Evolutionary conservation across 2,797 vertebrate species (phyloP).

Genomic region (Gouania willdenowi): DNA sequence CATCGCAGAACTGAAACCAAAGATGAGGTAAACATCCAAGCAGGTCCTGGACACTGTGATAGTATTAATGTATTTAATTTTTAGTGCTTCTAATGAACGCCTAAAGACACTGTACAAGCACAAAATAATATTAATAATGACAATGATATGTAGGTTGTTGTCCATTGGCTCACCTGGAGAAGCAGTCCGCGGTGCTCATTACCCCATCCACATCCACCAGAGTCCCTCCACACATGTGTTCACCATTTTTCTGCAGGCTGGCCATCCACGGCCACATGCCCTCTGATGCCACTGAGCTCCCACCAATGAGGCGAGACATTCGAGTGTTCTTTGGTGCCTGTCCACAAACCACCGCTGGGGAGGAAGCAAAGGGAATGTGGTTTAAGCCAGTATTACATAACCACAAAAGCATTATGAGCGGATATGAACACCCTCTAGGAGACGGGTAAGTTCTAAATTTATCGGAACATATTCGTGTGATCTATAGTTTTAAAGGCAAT

Average conservation of each 20-base stretch:
- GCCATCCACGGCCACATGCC: constrained; percentile 70
- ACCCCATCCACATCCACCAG: constrained; percentile 70
- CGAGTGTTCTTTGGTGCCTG: constrained; percentile 33
- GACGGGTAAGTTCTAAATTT: too few species aligned
- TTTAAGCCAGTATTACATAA: background rate
- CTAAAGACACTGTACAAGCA: too few species aligned
- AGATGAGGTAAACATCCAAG: too few species aligned
- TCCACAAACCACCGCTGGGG: constrained; percentile 63
- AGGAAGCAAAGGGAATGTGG: background rate
- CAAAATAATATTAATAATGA: too few species aligned
- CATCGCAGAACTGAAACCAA: constrained; percentile 26
- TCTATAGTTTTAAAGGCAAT: too few species aligned
- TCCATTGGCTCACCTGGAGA: constrained; percentile 45
- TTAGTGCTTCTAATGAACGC: too few species aligned
- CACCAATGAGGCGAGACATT: background rate
- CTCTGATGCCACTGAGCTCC: background rate
- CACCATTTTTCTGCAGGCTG: constrained; percentile 62
- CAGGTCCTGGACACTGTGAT: too few species aligned
- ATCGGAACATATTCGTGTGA: too few species aligned
- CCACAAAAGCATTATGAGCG: background rate
- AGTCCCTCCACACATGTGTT: constrained; percentile 75
- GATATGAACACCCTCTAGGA: too few species aligned
- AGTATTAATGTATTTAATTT: too few species aligned
- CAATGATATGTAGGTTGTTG: too few species aligned
- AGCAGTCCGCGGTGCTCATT: constrained; percentile 75